Base-by-base conservation (phyloP, 2,888 invertebrate genomes). In the Himalopsyche tibetana region DNA sequence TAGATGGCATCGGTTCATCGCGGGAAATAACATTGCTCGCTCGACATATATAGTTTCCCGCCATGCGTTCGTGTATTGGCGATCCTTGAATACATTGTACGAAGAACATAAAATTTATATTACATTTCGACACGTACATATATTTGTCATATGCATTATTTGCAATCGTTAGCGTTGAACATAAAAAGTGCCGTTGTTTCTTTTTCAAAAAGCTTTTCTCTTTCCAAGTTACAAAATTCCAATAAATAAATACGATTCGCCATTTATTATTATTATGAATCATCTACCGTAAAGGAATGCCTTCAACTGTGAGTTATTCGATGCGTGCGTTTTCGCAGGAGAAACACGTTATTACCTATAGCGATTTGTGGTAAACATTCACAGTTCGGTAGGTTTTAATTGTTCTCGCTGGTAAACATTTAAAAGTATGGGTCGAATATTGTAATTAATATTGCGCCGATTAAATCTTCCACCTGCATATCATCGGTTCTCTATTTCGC, bases 281-380 rank as follows among this genome's bases (percentile, higher is more conserved):
- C 55, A 45, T 55, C 19, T 84, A 40, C 79, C 84, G 84, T 79
- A 55, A 84, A 84, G 84, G 84, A 84, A 84, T 84, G 79, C 84
- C 80, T 45, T 17, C 80, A 38, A 17, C 79, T 80, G 55, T 38
- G 79, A 79, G 84, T 45, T n/a, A 36, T 36, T 28, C 19, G 38
- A 79, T 80, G 79, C 79, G 80, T 80, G 84, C 79, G 17, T 55
- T 84, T 79, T 79, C 55, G 55, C 38, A 74, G 36, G 15, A 55
- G 63, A 63, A 63, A 63, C 3, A 63, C 51, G 55, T 80, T 55
- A 45, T 74, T 51, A 38, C 55, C 28, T 15, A 28, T 51, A 38
- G 83, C 55, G 45, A 83, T 42, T 11, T 83, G 45, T 69, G 74
- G 19, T 69, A 80, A 79, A 51, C 69, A 83, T 83, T 83, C 74